A percentile compares a stretch with the other conserved stretches of the same genome.
phyloP scores from a whole-genome alignment of 2,888 invertebrate species.

The Lacanobia oleracea region DNA sequence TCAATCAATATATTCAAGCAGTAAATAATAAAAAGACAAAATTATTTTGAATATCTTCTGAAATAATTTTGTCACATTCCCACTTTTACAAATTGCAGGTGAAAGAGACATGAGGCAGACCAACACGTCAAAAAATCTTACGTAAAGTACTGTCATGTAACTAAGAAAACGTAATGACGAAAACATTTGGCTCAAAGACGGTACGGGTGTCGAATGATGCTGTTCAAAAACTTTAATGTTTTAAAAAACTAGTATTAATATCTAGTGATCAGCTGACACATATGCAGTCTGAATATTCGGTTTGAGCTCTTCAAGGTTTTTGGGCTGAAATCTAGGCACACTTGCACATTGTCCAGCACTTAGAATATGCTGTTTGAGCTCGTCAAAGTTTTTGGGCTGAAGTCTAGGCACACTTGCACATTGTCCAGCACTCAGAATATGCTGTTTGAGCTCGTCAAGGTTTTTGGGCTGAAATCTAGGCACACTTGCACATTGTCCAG shows the following conservation, averaged over 20 bases:
- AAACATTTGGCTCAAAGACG: conserved; percentile 35
- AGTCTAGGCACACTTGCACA: neutral
- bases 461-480: neutral
- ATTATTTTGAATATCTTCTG: no score
- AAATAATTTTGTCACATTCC: no score
- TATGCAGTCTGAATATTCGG: neutral
- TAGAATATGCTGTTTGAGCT: conserved; percentile 2
- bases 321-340: no score
- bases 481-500: neutral
- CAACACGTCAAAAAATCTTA: conserved; percentile 8
- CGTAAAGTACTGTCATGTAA: conserved; percentile 24
- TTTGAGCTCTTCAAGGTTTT: no score
- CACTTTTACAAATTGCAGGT: neutral
- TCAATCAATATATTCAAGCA: no score
- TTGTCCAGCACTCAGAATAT: neutral
- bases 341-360: neutral
- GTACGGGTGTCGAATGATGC: conserved; percentile 39
- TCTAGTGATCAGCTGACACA: conserved; percentile 17
- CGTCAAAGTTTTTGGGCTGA: neutral
- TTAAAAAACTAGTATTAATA: conserved; percentile 22
- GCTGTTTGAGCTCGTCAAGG: conserved; percentile 14
- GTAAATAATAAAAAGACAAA: no score
- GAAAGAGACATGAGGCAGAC: neutral
- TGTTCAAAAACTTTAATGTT: conserved; percentile 18
- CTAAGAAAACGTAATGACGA: neutral